A percentile compares a stretch with the other conserved stretches of the same genome.
These are phyloP conservation scores for Sardinella longiceps DNA, from an alignment of 2,797 vertebrate species.

Conservation along the genomic window DNA sequence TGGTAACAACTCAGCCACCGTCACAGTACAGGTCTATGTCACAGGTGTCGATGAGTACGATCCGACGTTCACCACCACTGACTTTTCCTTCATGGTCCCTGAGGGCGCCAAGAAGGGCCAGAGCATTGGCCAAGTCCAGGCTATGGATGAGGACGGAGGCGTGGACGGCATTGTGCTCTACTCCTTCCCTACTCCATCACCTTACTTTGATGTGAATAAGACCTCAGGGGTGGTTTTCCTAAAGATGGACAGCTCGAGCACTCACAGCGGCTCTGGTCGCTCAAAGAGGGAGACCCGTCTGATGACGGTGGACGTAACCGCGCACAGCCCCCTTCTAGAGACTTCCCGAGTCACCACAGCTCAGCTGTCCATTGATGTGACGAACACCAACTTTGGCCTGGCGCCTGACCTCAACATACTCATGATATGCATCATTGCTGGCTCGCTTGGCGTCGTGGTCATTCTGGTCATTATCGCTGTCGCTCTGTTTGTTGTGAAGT, in stretches of 20 bases:
- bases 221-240: slow-evolving; percentile 89
- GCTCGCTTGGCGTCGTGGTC: slow-evolving; percentile 88
- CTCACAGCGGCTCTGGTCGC: slow-evolving; percentile 69
- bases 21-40: slow-evolving; percentile 90
- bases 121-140: slow-evolving; percentile 88
- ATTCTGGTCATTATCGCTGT: slow-evolving; percentile 90
- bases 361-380: slow-evolving; percentile 87
- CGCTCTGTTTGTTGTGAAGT: slow-evolving; percentile 87
- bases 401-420: slow-evolving; percentile 87
- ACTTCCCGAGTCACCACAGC: slow-evolving; percentile 82
- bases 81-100: slow-evolving; percentile 89
- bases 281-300: slow-evolving; percentile 83
- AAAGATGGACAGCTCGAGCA: slow-evolving; percentile 82
- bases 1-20: slow-evolving; percentile 92
- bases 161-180: slow-evolving; percentile 93
- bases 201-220: slow-evolving; percentile 91
- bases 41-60: slow-evolving; percentile 96
- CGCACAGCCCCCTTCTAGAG: slow-evolving; percentile 87
- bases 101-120: slow-evolving; percentile 90
- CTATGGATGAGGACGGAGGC: slow-evolving; percentile 91
- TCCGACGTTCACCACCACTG: slow-evolving; percentile 84
- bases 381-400: slow-evolving; percentile 91
- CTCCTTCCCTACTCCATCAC: slow-evolving; percentile 81
- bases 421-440: slow-evolving; percentile 88
- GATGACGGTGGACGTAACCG: slow-evolving; percentile 87